phyloP scores from a whole-genome alignment of 2,797 vertebrate species.

The Sebastes elongatus region DNA sequence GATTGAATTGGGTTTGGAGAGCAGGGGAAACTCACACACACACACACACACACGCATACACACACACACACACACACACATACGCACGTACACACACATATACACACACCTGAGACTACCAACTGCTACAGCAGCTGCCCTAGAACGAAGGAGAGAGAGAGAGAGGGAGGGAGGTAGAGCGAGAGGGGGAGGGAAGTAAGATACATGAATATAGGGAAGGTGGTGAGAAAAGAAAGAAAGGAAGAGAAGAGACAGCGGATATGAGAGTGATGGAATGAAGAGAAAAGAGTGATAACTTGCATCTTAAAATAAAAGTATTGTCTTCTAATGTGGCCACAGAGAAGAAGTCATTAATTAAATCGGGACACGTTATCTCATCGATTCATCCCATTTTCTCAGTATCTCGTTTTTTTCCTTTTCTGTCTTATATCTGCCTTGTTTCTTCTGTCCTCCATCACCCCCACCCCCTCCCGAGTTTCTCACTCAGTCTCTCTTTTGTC shows the following conservation, averaged over 20 bases:
- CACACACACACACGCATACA: not conserved
- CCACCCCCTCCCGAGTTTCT: not conserved
- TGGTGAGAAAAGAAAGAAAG: not conserved
- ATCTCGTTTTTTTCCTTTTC: not conserved
- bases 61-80: not conserved
- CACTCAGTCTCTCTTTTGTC: conserved; percentile 19
- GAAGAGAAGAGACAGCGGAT: not conserved
- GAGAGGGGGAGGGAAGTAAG: not conserved
- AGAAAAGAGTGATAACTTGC: not conserved
- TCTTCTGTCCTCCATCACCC: not conserved
- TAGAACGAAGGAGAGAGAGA: not conserved
- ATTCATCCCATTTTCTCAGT: not conserved
- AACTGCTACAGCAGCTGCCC: conserved; percentile 38
- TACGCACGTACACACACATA: not conserved
- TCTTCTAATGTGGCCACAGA: conserved; percentile 4
- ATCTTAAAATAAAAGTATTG: not conserved
- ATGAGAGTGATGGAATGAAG: not conserved
- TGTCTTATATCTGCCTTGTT: not conserved
- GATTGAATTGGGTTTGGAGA: conserved; percentile 60
- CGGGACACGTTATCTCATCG: not conserved
- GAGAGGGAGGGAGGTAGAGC: not conserved
- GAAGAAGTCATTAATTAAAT: not conserved
- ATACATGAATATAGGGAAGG: not conserved
- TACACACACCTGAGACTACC: conserved; percentile 33
- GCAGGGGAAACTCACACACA: conserved; percentile 9